These are phyloP conservation scores for Aphelenchoides avenae DNA, from an alignment of 1,140 invertebrate genomes.

Conservation along the genomic window DNA sequence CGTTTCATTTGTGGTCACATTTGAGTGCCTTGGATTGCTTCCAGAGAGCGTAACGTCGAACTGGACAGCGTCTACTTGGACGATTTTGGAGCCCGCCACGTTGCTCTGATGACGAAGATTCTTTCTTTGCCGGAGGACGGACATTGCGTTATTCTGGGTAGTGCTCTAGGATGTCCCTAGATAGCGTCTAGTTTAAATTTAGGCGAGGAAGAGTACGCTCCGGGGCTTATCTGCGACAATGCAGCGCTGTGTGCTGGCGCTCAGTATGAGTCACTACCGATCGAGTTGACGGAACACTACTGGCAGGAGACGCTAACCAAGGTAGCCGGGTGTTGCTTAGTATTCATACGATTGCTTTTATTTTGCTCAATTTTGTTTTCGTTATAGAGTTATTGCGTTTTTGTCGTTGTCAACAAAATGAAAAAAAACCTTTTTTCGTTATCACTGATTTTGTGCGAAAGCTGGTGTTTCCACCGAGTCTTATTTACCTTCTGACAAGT, in stretches of 20 bases:
- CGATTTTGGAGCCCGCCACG: conserved; percentile 23
- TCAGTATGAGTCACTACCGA: conserved; percentile 9
- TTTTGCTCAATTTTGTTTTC: conserved; percentile 15
- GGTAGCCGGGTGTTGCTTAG: conserved; percentile 1
- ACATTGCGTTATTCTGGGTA: conserved; percentile 29
- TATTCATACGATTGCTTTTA: conserved; percentile 19
- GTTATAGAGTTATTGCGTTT: no score
- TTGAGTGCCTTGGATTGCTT: conserved; percentile 1
- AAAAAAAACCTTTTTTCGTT: conserved; percentile 14
- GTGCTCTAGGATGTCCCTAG: background rate
- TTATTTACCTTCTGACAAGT: no score
- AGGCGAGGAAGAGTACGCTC: conserved; percentile 17
- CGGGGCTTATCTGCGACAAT: conserved; percentile 24
- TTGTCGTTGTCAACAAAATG: no score
- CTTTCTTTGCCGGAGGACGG: conserved; percentile 22
- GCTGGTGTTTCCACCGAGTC: no score
- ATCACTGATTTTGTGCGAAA: no score
- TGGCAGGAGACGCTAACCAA: conserved; percentile 31
- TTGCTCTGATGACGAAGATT: conserved; percentile 26
- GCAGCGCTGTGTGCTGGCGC: conserved; percentile 2
- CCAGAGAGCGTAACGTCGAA: conserved; percentile 9
- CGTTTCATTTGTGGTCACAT: no score
- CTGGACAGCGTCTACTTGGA: conserved; percentile 9
- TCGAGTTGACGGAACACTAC: conserved; percentile 17
- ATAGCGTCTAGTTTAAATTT: background rate